phyloP scores from a whole-genome alignment of 2,797 vertebrate genomes.

The Rhyacichthys aspro region DNA sequence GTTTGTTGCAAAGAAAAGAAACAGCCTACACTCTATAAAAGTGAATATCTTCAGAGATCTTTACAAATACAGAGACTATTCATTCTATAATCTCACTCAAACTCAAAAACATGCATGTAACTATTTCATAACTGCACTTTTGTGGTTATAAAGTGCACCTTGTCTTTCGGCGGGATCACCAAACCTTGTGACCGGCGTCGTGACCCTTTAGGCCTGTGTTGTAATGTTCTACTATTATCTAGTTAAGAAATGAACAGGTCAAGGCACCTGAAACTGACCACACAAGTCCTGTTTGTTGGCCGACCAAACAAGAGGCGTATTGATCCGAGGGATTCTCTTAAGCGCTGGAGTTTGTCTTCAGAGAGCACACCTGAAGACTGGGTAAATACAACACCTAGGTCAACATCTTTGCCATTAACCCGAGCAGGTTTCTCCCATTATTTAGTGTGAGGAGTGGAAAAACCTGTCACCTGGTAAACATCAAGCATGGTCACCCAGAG shows the following conservation, averaged over 20 bases:
- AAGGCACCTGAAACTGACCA: slow-evolving; percentile 72
- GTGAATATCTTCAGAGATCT: too few species aligned
- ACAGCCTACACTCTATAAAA: too few species aligned
- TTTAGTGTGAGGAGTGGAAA: slow-evolving; percentile 31
- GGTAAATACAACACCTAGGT: slow-evolving; percentile 81
- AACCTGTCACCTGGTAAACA: slow-evolving; percentile 60
- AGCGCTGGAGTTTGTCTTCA: slow-evolving; percentile 76
- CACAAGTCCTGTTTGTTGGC: slow-evolving; percentile 51
- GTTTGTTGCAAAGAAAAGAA: too few species aligned
- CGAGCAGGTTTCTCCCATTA: slow-evolving; percentile 55
- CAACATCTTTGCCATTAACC: slow-evolving; percentile 84
- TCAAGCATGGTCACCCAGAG: slow-evolving; percentile 45
- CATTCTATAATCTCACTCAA: too few species aligned
- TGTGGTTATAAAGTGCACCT: slow-evolving; percentile 11
- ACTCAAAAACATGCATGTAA: too few species aligned
- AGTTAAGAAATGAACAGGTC: slow-evolving; percentile 48
- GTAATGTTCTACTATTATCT: slow-evolving; percentile 20
- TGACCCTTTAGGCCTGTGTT: neutral
- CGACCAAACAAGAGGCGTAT: slow-evolving; percentile 77
- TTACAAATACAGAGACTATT: too few species aligned
- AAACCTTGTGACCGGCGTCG: slow-evolving; percentile 16
- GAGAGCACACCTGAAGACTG: slow-evolving; percentile 75
- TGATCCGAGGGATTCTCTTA: slow-evolving; percentile 76
- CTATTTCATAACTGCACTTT: neutral
- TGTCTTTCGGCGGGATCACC: neutral